phyloP scores from a whole-genome alignment of 2,797 vertebrate genomes.

The Phoxinus dragarum region DNA sequence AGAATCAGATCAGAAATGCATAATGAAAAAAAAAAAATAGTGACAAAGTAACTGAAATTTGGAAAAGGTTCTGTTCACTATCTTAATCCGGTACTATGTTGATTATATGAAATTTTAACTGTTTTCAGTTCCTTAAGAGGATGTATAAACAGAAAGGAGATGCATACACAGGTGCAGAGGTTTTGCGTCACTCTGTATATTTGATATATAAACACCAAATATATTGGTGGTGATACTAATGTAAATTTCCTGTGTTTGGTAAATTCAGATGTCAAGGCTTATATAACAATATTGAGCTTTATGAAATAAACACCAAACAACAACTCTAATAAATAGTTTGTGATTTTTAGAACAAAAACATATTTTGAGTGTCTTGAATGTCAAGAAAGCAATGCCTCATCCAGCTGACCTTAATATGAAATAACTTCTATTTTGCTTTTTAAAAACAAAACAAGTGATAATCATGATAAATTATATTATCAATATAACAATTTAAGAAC shows the following conservation, averaged over 20 bases:
- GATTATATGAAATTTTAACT: neutral
- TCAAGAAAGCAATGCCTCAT: neutral
- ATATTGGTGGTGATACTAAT: neutral
- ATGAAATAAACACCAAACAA: neutral
- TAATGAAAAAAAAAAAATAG: neutral
- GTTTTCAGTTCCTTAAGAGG: neutral
- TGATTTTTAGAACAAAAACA: neutral
- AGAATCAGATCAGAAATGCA: neutral
- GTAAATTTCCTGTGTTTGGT: neutral
- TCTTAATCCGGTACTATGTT: neutral
- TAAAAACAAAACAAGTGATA: neutral
- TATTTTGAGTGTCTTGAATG: neutral
- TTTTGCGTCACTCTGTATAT: neutral
- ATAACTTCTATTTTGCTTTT: neutral
- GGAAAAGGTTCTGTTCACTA: neutral
- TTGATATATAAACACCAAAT: slow-evolving; percentile 4
- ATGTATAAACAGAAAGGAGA: slow-evolving; percentile 21
- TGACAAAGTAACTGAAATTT: neutral
- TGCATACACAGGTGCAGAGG: slow-evolving; percentile 1
- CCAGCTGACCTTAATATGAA: neutral
- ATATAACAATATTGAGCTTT: neutral
- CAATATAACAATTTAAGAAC: neutral
- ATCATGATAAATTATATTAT: neutral
- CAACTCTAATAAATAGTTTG: neutral
- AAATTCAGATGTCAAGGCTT: neutral